phyloP scores from a whole-genome alignment of 1,140 invertebrate species.

The Drosophila mojavensis region DNA sequence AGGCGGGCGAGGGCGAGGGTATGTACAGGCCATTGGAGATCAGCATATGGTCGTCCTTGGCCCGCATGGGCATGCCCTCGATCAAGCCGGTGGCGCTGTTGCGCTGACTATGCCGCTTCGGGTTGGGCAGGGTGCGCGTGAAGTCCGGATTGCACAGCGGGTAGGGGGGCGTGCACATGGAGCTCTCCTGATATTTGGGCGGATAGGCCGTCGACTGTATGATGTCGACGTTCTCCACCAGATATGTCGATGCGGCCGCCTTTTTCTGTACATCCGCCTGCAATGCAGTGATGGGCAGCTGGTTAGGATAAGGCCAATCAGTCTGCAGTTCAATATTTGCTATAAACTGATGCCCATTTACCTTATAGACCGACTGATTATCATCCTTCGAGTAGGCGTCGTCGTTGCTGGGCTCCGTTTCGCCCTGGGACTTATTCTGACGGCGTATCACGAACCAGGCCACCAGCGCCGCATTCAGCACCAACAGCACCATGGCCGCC shows the following conservation, averaged over 20 bases:
- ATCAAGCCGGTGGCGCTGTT: conserved; percentile 71
- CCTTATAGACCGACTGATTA: conserved; percentile 85
- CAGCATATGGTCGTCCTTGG: conserved; percentile 80
- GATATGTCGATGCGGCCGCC: conserved; percentile 77
- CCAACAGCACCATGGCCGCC: conserved; percentile 90
- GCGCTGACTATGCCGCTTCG: conserved; percentile 74
- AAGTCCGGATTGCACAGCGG: conserved; percentile 79
- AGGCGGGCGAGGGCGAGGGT: conserved; percentile 76
- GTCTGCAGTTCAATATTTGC: conserved; percentile 8
- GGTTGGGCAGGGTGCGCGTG: conserved; percentile 76
- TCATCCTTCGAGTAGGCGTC: conserved; percentile 94
- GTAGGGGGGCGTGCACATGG: conserved; percentile 78
- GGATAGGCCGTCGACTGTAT: conserved; percentile 79
- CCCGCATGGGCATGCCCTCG: conserved; percentile 74
- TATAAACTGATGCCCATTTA: conserved; percentile 33
- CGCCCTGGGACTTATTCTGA: conserved; percentile 86
- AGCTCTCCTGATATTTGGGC: conserved; percentile 81
- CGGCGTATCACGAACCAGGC: conserved; percentile 91
- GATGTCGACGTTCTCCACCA: conserved; percentile 79
- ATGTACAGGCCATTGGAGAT: conserved; percentile 78
- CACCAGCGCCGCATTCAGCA: conserved; percentile 92
- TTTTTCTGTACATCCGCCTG: conserved; percentile 82
- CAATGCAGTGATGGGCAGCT: conserved; percentile 82
- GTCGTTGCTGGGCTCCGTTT: conserved; percentile 87
- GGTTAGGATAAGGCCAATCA: conserved; percentile 50